Evolutionary conservation across 2,888 invertebrate species (phyloP).

Genomic region (Cephus nigrinus): DNA sequence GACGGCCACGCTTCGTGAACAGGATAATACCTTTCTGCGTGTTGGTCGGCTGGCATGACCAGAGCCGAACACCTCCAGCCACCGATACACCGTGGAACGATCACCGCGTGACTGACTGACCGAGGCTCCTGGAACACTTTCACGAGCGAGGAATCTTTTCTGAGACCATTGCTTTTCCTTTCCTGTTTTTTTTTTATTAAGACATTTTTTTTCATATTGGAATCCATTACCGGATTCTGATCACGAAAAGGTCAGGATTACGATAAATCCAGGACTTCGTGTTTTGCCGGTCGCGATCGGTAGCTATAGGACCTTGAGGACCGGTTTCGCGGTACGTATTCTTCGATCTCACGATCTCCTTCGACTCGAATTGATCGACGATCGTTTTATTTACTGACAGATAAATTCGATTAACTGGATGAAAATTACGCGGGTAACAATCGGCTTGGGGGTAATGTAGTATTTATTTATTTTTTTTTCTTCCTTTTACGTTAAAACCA

Average conservation of each 20-base stretch:
- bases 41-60: background rate
- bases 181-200: background rate
- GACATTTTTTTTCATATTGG: no score
- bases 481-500: background rate
- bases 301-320: background rate
- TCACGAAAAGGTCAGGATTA: background rate
- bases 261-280: background rate
- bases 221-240: background rate
- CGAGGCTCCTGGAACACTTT: conserved; percentile 5
- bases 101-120: background rate
- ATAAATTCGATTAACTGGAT: background rate
- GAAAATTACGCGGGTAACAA: background rate
- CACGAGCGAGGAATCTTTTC: background rate
- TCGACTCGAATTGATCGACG: background rate
- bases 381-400: background rate
- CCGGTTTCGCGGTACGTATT: background rate
- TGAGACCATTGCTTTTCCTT: background rate
- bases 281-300: background rate
- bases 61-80: background rate
- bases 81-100: background rate
- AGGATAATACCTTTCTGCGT: background rate
- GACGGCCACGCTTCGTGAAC: background rate
- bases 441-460: background rate
- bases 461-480: background rate
- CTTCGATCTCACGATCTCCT: background rate